These are phyloP conservation scores for Genyomyrus donnyi DNA, from an alignment of 2,113 vertebrate species.

Conservation along the genomic window DNA sequence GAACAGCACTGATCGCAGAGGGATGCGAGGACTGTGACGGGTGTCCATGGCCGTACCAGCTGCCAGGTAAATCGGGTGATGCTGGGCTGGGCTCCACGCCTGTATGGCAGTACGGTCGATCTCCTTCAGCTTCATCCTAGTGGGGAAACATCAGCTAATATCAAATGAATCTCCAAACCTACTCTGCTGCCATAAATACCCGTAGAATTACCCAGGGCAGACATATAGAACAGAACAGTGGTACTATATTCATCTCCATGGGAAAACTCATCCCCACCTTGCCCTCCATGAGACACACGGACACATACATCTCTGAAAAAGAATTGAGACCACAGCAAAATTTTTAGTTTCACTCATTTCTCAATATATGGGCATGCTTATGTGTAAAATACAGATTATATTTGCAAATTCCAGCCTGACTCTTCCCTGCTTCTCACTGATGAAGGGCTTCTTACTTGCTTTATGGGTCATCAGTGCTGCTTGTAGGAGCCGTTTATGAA, in stretches of 20 bases:
- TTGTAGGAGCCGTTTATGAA: background rate
- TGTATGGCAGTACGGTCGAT: slow-evolving; percentile 88
- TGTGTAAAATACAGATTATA: background rate
- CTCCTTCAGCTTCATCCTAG: slow-evolving; percentile 92
- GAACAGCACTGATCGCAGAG: background rate
- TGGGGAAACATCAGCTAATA: background rate
- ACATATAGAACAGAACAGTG: background rate
- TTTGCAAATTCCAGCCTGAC: background rate
- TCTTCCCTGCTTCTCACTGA: background rate
- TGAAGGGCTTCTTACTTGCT: background rate
- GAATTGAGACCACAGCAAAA: background rate
- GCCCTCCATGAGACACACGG: background rate
- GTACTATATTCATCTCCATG: background rate
- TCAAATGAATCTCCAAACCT: background rate
- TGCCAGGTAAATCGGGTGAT: slow-evolving; percentile 88
- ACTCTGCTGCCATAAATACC: background rate
- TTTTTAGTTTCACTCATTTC: background rate
- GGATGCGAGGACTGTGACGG: background rate
- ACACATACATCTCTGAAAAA: background rate
- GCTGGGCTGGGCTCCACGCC: slow-evolving; percentile 89
- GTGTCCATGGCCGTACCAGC: slow-evolving; percentile 64
- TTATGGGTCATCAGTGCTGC: background rate
- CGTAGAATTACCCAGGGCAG: background rate
- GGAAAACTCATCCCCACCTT: background rate
- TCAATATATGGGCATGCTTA: background rate